A percentile compares a stretch with the other conserved stretches of the same genome.
These are phyloP conservation scores for Dynastes maya DNA, from an alignment of 2,888 invertebrate genomes.

Conservation along the genomic window DNA sequence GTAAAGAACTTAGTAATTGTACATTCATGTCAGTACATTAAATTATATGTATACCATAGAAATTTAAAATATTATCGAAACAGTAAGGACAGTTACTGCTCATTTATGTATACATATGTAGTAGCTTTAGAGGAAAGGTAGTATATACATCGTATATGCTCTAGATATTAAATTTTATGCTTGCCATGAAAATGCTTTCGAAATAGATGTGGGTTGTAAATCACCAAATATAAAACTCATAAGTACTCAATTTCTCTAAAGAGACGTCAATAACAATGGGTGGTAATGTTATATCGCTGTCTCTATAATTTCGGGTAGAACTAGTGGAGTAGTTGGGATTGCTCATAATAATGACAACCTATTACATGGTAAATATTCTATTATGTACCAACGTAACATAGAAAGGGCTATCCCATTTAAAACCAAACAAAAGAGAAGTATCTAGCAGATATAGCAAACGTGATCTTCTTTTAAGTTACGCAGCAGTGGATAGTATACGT, in stretches of 20 bases:
- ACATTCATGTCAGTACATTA: slow-evolving; percentile 28
- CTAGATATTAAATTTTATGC: slow-evolving; percentile 24
- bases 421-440: no score
- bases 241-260: background rate
- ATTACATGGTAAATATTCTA: no score
- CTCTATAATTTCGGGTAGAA: slow-evolving; percentile 12
- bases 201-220: slow-evolving; percentile 12
- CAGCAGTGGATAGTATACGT: no score
- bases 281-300: slow-evolving; percentile 16
- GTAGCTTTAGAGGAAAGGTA: background rate
- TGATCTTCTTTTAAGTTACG: no score
- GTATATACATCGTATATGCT: slow-evolving; percentile 1
- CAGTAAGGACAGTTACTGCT: slow-evolving; percentile 12
- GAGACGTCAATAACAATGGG: slow-evolving; percentile 5
- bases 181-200: background rate
- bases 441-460: no score
- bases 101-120: slow-evolving; percentile 4
- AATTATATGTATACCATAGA: slow-evolving; percentile 14
- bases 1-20: slow-evolving; percentile 35
- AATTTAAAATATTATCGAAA: slow-evolving; percentile 37
- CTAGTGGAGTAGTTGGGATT: background rate
- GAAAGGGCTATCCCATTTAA: no score
- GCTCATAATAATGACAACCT: background rate
- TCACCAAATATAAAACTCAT: slow-evolving; percentile 1
- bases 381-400: no score